Percentiles rank a stretch among this genome's conserved stretches.
Evolutionary conservation across 92 coral and sea anemone genomes (phyloP).

Genomic region (Porites cylindrica): DNA sequence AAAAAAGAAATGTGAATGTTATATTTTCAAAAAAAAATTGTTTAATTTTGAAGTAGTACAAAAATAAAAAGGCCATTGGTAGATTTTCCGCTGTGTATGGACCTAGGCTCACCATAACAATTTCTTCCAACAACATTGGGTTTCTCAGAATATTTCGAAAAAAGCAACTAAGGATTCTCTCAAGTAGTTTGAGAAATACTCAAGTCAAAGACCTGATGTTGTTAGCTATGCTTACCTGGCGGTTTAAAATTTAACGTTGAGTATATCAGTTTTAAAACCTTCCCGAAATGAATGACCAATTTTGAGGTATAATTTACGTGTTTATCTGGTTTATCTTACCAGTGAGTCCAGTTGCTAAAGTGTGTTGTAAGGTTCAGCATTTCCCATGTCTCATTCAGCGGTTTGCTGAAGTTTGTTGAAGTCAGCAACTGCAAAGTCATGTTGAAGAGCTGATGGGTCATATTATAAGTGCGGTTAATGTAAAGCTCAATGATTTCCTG

Average conservation of each 20-base stretch:
- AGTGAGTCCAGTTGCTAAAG: slow-evolving; percentile 66
- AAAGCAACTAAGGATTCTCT: too few relatives aligned
- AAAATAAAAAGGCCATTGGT: neutral
- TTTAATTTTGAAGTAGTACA: neutral
- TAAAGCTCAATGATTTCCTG: slow-evolving; percentile 55
- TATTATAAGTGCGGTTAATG: slow-evolving; percentile 43
- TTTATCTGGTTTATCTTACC: slow-evolving; percentile 19
- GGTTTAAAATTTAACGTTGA: too few relatives aligned
- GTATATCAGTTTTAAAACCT: too few relatives aligned
- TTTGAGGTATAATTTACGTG: neutral
- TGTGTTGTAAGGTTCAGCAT: slow-evolving; percentile 49
- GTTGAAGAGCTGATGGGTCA: slow-evolving; percentile 49
- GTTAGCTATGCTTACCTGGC: too few relatives aligned
- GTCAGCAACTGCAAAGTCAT: slow-evolving; percentile 63
- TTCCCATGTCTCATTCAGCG: slow-evolving; percentile 62
- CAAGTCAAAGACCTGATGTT: too few relatives aligned
- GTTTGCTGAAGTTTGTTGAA: slow-evolving; percentile 49
- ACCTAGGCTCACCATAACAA: too few relatives aligned
- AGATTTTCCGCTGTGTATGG: too few relatives aligned
- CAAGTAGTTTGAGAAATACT: too few relatives aligned
- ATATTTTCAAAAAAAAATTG: neutral
- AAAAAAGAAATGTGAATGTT: neutral
- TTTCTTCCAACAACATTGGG: too few relatives aligned
- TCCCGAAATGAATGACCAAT: neutral
- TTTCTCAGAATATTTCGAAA: too few relatives aligned